Conservation (phyloP, 1,140 invertebrate genomes). For the Penaeus indicus region DNA sequence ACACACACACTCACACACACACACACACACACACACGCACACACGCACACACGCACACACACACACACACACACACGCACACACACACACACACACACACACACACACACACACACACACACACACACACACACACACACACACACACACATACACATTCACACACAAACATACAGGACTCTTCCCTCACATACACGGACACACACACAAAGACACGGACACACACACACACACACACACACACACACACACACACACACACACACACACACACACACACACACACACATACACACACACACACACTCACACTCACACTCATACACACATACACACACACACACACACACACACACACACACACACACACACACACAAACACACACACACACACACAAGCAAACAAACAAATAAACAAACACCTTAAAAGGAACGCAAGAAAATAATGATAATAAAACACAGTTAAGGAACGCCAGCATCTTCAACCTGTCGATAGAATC, state of each 20-base stretch:
- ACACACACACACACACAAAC: conserved; percentile 7
- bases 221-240: conserved; percentile 40
- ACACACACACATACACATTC: not conserved
- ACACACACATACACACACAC: not conserved
- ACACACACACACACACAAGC: conserved; percentile 33
- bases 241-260: conserved; percentile 13
- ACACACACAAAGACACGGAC: conserved; percentile 15
- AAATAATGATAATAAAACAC: not conserved
- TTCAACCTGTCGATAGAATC: not conserved
- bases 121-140: not conserved
- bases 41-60: conserved; percentile 13
- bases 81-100: conserved; percentile 5
- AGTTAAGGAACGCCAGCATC: not conserved
- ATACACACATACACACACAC: no score
- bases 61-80: conserved; percentile 42
- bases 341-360: not conserved
- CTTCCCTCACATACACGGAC: not conserved
- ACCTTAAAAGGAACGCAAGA: not conserved
- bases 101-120: no score
- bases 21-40: conserved; percentile 19
- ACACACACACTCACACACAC: conserved; percentile 2
- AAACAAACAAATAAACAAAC: conserved; percentile 20
- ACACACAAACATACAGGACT: not conserved
- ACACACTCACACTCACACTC: no score
- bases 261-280: no score